These are phyloP conservation scores for Esperia sulphurella DNA, from an alignment of 2,888 invertebrate species.

Conservation along the genomic window DNA sequence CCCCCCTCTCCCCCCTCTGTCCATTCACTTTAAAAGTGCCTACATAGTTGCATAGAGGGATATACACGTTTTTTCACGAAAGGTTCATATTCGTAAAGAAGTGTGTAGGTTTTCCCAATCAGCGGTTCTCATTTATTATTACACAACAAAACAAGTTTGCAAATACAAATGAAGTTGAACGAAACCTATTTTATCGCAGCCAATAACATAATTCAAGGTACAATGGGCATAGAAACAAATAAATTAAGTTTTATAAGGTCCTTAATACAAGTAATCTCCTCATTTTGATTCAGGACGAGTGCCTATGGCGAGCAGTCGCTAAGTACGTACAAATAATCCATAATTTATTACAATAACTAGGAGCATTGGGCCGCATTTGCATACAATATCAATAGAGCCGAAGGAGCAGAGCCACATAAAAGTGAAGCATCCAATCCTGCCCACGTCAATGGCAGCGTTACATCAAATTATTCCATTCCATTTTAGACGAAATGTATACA, in stretches of 20 bases:
- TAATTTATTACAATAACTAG: conserved; percentile 42
- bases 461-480: conserved; percentile 71
- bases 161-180: no score
- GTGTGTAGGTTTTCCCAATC: no score
- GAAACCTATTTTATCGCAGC: no score
- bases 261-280: conserved; percentile 22
- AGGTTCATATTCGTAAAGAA: no score
- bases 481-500: conserved; percentile 75
- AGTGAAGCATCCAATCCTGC: conserved; percentile 41
- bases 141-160: no score
- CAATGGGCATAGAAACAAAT: conserved; percentile 6
- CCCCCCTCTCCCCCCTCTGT: no score
- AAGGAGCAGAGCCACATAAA: conserved; percentile 26
- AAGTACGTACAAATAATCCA: conserved; percentile 40
- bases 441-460: conserved; percentile 57
- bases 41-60: no score
- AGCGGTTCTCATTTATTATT: no score
- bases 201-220: conserved; percentile 21
- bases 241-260: not conserved
- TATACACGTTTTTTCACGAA: no score
- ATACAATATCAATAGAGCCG: conserved; percentile 37
- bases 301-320: conserved; percentile 23
- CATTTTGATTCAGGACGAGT: conserved; percentile 37
- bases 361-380: conserved; percentile 35
- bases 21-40: no score